A percentile compares a stretch with the other conserved stretches of the same genome.
Evolutionary conservation across 23 tunicate species (phyloP).

Genomic region (Diplosoma virens): DNA sequence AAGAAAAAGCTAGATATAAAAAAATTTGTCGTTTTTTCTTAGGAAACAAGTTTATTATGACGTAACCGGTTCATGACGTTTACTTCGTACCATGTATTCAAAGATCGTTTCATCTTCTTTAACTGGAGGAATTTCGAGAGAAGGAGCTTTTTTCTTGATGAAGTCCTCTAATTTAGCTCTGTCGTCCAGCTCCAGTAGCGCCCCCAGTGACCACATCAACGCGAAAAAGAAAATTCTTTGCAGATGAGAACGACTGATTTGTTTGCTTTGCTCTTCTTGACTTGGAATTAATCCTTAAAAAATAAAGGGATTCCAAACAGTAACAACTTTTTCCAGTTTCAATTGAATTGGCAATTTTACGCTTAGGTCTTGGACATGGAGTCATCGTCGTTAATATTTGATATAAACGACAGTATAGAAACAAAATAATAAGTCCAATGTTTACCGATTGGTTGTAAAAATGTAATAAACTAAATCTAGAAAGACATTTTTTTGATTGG

Average conservation of each 20-base stretch:
- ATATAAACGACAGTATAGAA: too few relatives aligned
- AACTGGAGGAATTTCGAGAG: conserved; percentile 62
- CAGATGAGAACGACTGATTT: conserved; percentile 60
- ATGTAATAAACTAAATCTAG: too few relatives aligned
- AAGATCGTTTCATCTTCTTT: conserved; percentile 94
- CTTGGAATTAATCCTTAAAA: conserved; percentile 84
- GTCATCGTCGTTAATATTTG: too few relatives aligned
- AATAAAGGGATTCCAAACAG: background rate
- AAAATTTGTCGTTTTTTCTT: too few relatives aligned
- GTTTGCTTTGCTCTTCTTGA: conserved; percentile 68
- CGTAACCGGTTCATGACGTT: too few relatives aligned
- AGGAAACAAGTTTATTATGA: too few relatives aligned
- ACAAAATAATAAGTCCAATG: too few relatives aligned
- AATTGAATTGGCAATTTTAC: background rate
- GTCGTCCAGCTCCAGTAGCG: conserved; percentile 95
- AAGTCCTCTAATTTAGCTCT: conserved; percentile 91
- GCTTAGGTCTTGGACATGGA: too few relatives aligned
- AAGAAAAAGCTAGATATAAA: too few relatives aligned
- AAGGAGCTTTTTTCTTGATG: conserved; percentile 47
- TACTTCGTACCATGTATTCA: conserved; percentile 79
- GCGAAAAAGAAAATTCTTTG: conserved; percentile 82
- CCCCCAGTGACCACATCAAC: conserved; percentile 97
- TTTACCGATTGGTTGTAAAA: too few relatives aligned
- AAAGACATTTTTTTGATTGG: too few relatives aligned
- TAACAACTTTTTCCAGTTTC: background rate